A percentile compares a stretch with the other conserved stretches of the same genome.
Evolutionary conservation across 2,888 invertebrate species (phyloP).

Genomic region (Pseudococcus jackbeardsleyi): DNA sequence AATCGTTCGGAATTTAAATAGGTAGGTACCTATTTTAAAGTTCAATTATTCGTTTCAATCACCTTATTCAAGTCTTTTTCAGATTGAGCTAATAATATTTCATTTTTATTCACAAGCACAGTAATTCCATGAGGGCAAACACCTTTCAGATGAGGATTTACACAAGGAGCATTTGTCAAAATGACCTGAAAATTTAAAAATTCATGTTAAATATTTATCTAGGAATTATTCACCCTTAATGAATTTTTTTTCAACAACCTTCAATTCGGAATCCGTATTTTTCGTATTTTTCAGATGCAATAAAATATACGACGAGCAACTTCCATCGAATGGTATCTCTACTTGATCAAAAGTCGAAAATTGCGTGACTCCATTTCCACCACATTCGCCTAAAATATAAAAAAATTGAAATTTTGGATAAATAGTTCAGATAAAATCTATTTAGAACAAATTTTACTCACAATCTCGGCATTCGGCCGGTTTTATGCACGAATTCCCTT

Average conservation of each 20-base stretch:
- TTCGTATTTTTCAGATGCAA: slow-evolving; percentile 69
- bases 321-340: slow-evolving; percentile 84
- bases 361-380: slow-evolving; percentile 83
- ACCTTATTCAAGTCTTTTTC: slow-evolving; percentile 42
- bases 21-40: not conserved
- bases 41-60: not conserved
- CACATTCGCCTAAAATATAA: slow-evolving; percentile 74
- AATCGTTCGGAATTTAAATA: not conserved
- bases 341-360: slow-evolving; percentile 87
- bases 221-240: not conserved
- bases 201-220: not conserved
- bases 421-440: not conserved
- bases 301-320: slow-evolving; percentile 87
- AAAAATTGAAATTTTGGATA: not conserved
- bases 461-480: slow-evolving; percentile 84
- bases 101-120: slow-evolving; percentile 23
- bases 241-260: slow-evolving; percentile 43
- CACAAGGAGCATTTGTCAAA: slow-evolving; percentile 57
- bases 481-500: slow-evolving; percentile 78
- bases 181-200: not conserved
- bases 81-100: slow-evolving; percentile 50
- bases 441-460: slow-evolving; percentile 70
- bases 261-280: slow-evolving; percentile 59
- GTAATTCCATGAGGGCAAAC: slow-evolving; percentile 59
- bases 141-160: slow-evolving; percentile 4